Evolutionary conservation across 2,888 invertebrate species (phyloP).

Genomic region (Drosophila suboccidentalis): DNA sequence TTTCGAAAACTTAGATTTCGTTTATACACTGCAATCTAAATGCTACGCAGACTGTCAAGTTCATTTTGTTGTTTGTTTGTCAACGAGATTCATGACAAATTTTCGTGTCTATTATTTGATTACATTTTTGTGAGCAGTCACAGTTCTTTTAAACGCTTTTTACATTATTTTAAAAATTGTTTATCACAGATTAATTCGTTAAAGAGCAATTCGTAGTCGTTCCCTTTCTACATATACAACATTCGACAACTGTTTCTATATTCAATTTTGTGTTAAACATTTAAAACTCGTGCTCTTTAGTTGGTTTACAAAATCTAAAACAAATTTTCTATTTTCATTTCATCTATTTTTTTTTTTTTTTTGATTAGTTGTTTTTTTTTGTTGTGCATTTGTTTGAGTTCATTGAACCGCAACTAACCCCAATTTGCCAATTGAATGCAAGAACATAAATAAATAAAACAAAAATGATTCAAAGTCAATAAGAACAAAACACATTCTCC

Average conservation of each 20-base stretch:
- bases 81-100: background rate
- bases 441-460: conserved; percentile 20
- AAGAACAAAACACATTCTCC: conserved; percentile 24
- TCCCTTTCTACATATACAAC: background rate
- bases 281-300: conserved; percentile 21
- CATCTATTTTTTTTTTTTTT: background rate
- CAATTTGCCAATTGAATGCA: conserved; percentile 64
- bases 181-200: background rate
- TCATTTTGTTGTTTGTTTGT: background rate
- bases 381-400: conserved; percentile 61
- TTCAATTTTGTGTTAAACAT: conserved; percentile 25
- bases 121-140: no score
- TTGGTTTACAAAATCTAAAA: conserved; percentile 26
- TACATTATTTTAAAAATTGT: background rate
- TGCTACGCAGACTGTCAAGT: background rate
- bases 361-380: conserved; percentile 17
- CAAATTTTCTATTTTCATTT: conserved; percentile 18
- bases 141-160: background rate
- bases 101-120: background rate
- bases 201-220: conserved; percentile 2
- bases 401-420: conserved; percentile 70
- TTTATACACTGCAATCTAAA: conserved; percentile 2
- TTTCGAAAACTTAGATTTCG: conserved; percentile 5
- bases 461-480: conserved; percentile 17
- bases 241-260: background rate